Percentiles rank a stretch among this genome's conserved stretches.
These are phyloP conservation scores for Cordilura impudica DNA, from an alignment of 2,888 invertebrate genomes.

Conservation along the genomic window DNA sequence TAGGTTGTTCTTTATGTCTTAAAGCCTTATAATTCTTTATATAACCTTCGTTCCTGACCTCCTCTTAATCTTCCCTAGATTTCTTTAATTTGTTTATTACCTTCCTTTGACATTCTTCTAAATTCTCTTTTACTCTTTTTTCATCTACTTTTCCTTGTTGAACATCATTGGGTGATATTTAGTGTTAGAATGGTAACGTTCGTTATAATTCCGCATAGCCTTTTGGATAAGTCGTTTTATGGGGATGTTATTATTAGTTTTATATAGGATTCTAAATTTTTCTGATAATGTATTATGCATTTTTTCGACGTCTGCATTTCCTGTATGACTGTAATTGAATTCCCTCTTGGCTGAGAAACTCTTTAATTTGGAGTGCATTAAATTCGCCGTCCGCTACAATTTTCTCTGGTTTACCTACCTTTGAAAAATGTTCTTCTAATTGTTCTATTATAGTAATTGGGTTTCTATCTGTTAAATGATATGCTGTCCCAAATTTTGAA, in stretches of 20 bases:
- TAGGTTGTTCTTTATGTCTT: constrained; percentile 10
- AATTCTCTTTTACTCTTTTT: not conserved
- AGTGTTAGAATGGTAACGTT: not conserved
- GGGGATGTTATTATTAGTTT: constrained; percentile 32
- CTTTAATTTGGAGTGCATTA: constrained; percentile 49
- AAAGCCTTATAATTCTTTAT: constrained; percentile 20
- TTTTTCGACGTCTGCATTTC: constrained; percentile 59
- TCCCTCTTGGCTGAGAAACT: constrained; percentile 46
- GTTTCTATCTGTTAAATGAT: not conserved
- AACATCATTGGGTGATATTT: not conserved
- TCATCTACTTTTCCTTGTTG: not conserved
- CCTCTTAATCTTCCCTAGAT: constrained; percentile 15
- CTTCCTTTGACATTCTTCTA: constrained; percentile 39
- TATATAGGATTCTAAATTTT: constrained; percentile 36
- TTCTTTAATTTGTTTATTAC: constrained; percentile 34
- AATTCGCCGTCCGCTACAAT: constrained; percentile 36
- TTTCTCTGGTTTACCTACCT: not conserved
- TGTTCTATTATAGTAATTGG: not conserved
- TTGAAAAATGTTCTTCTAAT: not conserved
- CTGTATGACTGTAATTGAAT: constrained; percentile 56
- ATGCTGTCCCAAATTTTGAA: no score
- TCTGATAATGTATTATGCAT: constrained; percentile 43
- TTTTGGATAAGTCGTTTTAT: constrained; percentile 37
- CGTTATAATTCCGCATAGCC: constrained; percentile 25
- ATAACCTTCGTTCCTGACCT: constrained; percentile 22